phyloP scores from a whole-genome alignment of 2,888 invertebrate species.

The Pasiphila rectangulata region DNA sequence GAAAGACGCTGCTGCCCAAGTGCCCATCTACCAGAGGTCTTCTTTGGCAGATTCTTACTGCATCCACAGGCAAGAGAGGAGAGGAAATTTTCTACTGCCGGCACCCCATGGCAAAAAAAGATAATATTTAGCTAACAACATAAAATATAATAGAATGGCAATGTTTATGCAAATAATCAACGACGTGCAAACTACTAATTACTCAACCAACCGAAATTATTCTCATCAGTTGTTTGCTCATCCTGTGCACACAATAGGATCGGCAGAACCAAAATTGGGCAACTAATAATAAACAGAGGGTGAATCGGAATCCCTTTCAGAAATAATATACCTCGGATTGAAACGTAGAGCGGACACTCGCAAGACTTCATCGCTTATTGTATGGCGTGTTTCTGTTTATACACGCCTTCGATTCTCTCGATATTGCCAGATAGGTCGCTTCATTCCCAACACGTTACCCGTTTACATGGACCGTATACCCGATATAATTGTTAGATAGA shows the following conservation, averaged over 20 bases:
- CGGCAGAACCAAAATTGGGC: slow-evolving; percentile 53
- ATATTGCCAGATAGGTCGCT: slow-evolving; percentile 48
- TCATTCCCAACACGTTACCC: slow-evolving; percentile 50
- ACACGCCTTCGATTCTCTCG: slow-evolving; percentile 52
- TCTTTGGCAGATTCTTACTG: no score
- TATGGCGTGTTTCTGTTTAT: slow-evolving; percentile 51
- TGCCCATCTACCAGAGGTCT: no score
- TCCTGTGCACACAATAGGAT: slow-evolving; percentile 53
- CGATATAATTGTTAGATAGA: slow-evolving; percentile 70
- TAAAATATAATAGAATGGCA: not conserved
- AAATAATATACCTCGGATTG: slow-evolving; percentile 60
- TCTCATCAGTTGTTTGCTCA: slow-evolving; percentile 56
- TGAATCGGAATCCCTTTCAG: slow-evolving; percentile 50
- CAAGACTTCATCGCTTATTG: slow-evolving; percentile 59
- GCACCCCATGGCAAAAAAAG: no score
- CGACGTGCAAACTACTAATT: slow-evolving; percentile 51
- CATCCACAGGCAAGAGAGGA: no score
- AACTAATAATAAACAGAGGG: slow-evolving; percentile 56
- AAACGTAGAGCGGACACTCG: slow-evolving; percentile 41
- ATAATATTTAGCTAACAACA: not conserved
- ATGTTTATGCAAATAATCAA: slow-evolving; percentile 31
- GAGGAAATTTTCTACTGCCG: no score
- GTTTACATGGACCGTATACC: slow-evolving; percentile 56
- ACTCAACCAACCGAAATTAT: slow-evolving; percentile 51
- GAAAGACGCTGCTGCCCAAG: no score